A percentile compares a stretch with the other conserved stretches of the same genome.
phyloP scores from a whole-genome alignment of 1,140 invertebrate genomes.

The Coelopa frigida region DNA sequence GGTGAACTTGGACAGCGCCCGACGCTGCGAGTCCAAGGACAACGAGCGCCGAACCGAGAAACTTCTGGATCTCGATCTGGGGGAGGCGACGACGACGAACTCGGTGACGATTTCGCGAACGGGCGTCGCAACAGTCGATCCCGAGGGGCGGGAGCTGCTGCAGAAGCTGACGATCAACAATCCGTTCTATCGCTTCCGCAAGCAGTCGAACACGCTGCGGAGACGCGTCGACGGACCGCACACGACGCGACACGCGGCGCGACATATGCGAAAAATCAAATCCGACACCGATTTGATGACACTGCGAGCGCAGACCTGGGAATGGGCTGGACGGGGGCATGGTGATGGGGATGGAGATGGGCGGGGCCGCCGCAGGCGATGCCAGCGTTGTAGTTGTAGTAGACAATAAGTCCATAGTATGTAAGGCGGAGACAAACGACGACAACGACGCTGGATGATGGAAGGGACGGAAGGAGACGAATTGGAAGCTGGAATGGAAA shows the following conservation, averaged over 20 bases:
- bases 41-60: too few species aligned
- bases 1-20: not conserved
- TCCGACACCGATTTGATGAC: slow-evolving; percentile 35
- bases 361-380: slow-evolving; percentile 16
- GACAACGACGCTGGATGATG: slow-evolving; percentile 10
- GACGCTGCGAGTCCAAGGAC: too few species aligned
- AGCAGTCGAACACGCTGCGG: slow-evolving; percentile 39
- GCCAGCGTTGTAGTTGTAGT: slow-evolving; percentile 43
- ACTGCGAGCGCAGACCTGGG: too few species aligned
- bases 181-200: slow-evolving; percentile 41
- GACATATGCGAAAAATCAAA: slow-evolving; percentile 14
- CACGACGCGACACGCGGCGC: slow-evolving; percentile 10
- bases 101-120: too few species aligned
- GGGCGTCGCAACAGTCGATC: too few species aligned
- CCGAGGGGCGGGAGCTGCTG: slow-evolving; percentile 15
- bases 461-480: not conserved
- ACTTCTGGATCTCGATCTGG: too few species aligned
- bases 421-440: slow-evolving; percentile 33
- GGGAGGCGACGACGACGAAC: too few species aligned
- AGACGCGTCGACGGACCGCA: slow-evolving; percentile 14
- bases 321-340: too few species aligned
- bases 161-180: slow-evolving; percentile 40
- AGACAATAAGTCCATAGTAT: slow-evolving; percentile 37
- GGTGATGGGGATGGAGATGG: too few species aligned
- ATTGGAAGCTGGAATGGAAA: not conserved